Base-by-base conservation (phyloP, 2,113 vertebrate species). In the Takifugu bimaculatus region DNA sequence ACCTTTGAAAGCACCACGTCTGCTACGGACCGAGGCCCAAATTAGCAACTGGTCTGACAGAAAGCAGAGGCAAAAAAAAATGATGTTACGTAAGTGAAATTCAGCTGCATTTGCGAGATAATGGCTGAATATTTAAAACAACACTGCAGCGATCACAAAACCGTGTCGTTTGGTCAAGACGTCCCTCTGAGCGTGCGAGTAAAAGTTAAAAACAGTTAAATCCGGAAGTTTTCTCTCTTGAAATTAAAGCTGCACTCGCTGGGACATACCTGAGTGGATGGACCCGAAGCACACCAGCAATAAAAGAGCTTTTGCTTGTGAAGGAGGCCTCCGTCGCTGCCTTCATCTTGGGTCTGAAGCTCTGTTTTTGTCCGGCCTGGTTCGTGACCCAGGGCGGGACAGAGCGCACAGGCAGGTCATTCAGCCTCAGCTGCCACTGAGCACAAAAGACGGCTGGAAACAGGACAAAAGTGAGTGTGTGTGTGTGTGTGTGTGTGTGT, bases 331-430 rank as follows among this genome's bases (percentile, higher is more conserved):
- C 83, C 83, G 69, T 91, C 88, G 87, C 91, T 87, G 89, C 85
- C 92, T 91, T 93, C 94, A 94, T 94, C 90, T 92, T 93, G 89
- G 89, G 88, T 92, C 83, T 90, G 70, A 81, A 82, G 77, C 85
- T 88, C 81, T 76, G 79, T 90, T 87, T 88, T 90, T 88, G 85
- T 92, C 85, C 92, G 91, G 90, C 93, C 93, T 93, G 90, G 92
- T 93, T 91, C 90, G 86, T 88, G 88, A 90, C 89, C 88, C 91
- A 60, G 87, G 85, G 90, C 88, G 91, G 83, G 85, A 90, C 82
- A 79, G 88, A 83, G 89, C 91, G 92, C 84, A 80, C 91, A 89
- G 91, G 35, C 89, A 81, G 79, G 77, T 83, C 81, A 78, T 85
- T 88, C 82, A 90, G 85, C 52, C 89, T 60, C 81, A 84, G 90